Conservation (phyloP, 2,888 invertebrate genomes). For the Leptopterna dolabrata region DNA sequence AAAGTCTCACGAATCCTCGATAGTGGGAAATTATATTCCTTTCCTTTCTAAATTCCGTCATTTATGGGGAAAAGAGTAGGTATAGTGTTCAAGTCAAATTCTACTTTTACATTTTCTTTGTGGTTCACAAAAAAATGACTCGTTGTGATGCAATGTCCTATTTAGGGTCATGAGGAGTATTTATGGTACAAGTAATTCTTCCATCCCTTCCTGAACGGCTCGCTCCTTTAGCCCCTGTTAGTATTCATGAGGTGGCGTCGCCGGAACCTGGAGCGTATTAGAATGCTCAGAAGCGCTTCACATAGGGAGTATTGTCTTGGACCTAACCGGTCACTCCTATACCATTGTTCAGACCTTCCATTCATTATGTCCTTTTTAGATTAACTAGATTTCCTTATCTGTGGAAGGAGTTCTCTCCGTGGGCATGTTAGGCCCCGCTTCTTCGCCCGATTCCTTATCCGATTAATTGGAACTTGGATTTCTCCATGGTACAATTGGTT, state of each 20-base stretch:
- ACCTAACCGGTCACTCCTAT: constrained; percentile 34
- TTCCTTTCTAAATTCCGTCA: too few relatives aligned
- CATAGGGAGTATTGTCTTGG: constrained; percentile 46
- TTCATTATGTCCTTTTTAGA: constrained; percentile 55
- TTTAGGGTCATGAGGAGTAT: neutral
- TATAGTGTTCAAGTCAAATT: too few relatives aligned
- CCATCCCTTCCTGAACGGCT: neutral
- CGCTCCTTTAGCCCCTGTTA: constrained; percentile 10
- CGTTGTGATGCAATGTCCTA: neutral
- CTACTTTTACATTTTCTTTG: too few relatives aligned
- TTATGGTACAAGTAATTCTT: constrained; percentile 31
- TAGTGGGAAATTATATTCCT: too few relatives aligned
- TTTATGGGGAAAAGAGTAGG: too few relatives aligned
- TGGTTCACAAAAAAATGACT: too few relatives aligned
- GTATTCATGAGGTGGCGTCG: constrained; percentile 36
- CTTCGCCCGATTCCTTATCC: constrained; percentile 24
- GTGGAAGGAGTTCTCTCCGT: constrained; percentile 16
- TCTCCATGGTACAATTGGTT: constrained; percentile 1
- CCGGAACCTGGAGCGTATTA: constrained; percentile 30
- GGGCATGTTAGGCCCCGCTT: neutral
- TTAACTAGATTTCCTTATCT: constrained; percentile 55
- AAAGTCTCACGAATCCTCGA: too few relatives aligned
- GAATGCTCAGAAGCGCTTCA: constrained; percentile 22
- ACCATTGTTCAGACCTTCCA: constrained; percentile 50
- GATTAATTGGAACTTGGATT: constrained; percentile 47